These are phyloP conservation scores for Drosophila affinis DNA, from an alignment of 2,888 invertebrate genomes.

Conservation along the genomic window DNA sequence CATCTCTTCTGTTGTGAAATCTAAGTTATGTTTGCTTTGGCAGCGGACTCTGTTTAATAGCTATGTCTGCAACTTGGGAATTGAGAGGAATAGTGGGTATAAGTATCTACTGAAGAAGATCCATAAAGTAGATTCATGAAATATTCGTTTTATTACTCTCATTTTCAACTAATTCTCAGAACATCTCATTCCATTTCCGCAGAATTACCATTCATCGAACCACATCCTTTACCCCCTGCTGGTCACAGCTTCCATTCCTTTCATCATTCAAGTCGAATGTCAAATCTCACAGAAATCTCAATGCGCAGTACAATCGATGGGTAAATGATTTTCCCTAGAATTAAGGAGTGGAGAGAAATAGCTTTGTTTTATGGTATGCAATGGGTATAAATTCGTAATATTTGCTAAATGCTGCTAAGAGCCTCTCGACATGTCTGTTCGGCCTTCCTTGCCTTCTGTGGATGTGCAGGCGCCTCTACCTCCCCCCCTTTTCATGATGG, in stretches of 20 bases:
- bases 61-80: too few species aligned
- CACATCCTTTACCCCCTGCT: neutral
- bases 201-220: neutral
- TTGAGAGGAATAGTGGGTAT: neutral
- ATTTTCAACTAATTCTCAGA: neutral
- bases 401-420: conserved; percentile 70
- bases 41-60: conserved; percentile 3
- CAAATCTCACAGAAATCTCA: neutral
- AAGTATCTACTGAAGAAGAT: too few species aligned
- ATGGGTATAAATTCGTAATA: conserved; percentile 64
- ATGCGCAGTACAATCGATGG: neutral
- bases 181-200: neutral
- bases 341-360: conserved; percentile 29
- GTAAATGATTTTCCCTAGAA: conserved; percentile 1
- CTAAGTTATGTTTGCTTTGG: conserved; percentile 20
- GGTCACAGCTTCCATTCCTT: neutral
- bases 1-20: conserved; percentile 2
- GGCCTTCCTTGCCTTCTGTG: conserved; percentile 16
- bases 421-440: conserved; percentile 51
- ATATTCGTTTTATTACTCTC: neutral
- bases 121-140: too few species aligned
- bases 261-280: neutral
- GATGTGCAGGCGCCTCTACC: conserved; percentile 35
- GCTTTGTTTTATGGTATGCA: conserved; percentile 59
- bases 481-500: conserved; percentile 67